Evolutionary conservation across 1,140 invertebrate species (phyloP), one percentile per base, ranked within the genome.

Genomic region (Trichoplusia ni): DNA sequence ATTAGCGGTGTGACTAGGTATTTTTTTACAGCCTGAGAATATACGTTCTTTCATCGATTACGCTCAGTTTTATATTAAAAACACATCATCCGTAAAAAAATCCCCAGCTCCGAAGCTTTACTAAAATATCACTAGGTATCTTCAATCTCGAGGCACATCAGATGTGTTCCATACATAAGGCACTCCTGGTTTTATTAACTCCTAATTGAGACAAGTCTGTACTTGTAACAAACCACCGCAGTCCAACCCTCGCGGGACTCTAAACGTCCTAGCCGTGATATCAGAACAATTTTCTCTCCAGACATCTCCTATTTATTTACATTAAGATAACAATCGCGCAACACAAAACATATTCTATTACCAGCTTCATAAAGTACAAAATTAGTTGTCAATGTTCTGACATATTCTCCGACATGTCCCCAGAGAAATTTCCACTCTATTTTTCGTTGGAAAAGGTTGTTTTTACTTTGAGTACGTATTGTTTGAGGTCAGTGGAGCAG

Each of bases 401-500:
- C 37, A 51, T 42, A 51, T 21, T 46, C 23, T 37, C 16, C 0
- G 8, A 27, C 6, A 42, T 1, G 11, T 1, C 40, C 29, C 16
- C 42, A 62, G n/a, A 46, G 42, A 29, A 65, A 35, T 49, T 33
- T 64, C 25, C 19, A 35, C 44, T 49, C 31, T 75, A 58, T 27
- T 18, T 1, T 13, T 29, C 7, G 9, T 11, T n/a, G 11, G n/a
- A 37, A 64, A 38, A 27, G 49, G 11, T 38, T 31, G 21, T 35
- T 63, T 70, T 67, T 42, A 16, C 18, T 37, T 16, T 44, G 61
- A 13, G 9, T 7, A 3, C 2, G 18, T 49, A 14, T 64, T 37
- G 19, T 65, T 46, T 71, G 53, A 74, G 74, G 71, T 77, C 66
- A 77, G 61, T 77, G 42, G 71, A 71, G 42, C 74, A 74, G 42